Conservation (phyloP, 2,797 vertebrate species). For the Heterohyrax brucei region DNA sequence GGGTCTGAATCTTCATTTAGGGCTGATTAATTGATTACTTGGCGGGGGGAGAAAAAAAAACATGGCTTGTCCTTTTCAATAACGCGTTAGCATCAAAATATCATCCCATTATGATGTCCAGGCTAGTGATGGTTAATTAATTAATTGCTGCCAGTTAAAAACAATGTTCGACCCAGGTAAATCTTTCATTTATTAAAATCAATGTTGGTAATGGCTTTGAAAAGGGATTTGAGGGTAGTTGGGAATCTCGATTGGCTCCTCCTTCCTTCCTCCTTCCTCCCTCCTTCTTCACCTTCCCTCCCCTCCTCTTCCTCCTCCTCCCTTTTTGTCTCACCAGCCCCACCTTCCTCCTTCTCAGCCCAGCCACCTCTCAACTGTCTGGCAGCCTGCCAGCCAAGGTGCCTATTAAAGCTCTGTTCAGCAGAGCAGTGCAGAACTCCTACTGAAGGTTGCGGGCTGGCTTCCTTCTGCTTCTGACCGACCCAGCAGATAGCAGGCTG, state of each 20-base stretch:
- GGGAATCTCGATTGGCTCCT: constrained; percentile 68
- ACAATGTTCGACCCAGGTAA: constrained; percentile 81
- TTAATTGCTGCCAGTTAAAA: constrained; percentile 84
- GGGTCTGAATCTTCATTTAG: constrained; percentile 81
- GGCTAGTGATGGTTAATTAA: constrained; percentile 86
- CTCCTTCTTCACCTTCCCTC: not conserved
- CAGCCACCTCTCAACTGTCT: not conserved
- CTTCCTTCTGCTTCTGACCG: constrained; percentile 40
- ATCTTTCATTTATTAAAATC: constrained; percentile 89
- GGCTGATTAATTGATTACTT: constrained; percentile 81
- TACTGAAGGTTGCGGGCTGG: constrained; percentile 41
- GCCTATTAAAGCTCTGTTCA: not conserved
- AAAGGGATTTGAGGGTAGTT: constrained; percentile 74
- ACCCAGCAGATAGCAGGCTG: constrained; percentile 51
- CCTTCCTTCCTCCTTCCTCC: not conserved
- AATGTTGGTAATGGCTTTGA: constrained; percentile 86
- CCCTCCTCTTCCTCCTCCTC: too few relatives aligned
- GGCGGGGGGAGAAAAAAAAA: not conserved
- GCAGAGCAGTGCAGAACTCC: not conserved
- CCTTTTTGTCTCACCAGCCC: too few relatives aligned
- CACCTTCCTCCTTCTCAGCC: not conserved
- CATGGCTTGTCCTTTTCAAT: constrained; percentile 79
- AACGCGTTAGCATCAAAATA: constrained; percentile 84
- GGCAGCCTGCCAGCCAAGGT: not conserved
- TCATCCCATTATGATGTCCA: constrained; percentile 80